phyloP scores from a whole-genome alignment of 2,113 vertebrate genomes.

The Muntiacus muntjak region DNA sequence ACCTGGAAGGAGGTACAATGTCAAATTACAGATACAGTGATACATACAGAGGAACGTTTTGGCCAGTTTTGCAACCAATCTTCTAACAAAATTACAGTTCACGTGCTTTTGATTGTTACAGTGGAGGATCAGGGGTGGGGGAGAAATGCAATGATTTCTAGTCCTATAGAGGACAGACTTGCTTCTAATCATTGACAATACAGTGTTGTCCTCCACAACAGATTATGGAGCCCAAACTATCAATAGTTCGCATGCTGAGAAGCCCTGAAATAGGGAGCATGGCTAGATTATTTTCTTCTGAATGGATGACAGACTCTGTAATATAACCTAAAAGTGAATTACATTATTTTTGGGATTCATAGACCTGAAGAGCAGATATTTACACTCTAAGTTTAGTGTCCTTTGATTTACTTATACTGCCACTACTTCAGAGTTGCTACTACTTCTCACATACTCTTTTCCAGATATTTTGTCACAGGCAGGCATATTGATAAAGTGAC shows the following conservation, averaged over 20 bases:
- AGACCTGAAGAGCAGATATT: neutral
- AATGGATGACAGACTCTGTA: neutral
- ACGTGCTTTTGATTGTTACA: neutral
- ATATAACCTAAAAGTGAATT: neutral
- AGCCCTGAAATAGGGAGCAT: neutral
- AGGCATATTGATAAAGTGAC: neutral
- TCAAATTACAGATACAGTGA: neutral
- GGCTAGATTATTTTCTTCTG: neutral
- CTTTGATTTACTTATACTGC: neutral
- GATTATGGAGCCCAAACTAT: neutral
- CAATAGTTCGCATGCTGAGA: neutral
- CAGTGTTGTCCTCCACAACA: neutral
- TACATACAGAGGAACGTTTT: neutral
- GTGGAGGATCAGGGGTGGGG: too few species aligned
- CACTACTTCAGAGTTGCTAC: neutral
- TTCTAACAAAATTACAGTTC: neutral
- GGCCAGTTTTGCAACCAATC: neutral
- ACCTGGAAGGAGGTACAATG: neutral
- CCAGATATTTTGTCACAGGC: neutral
- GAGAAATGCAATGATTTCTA: neutral
- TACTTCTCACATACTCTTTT: neutral
- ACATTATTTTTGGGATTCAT: neutral
- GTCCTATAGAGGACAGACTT: too few species aligned
- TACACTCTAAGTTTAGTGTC: neutral
- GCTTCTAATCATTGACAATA: neutral